Evolutionary conservation across 1,140 invertebrate species (phyloP).

Genomic region (Conus betulinus): DNA sequence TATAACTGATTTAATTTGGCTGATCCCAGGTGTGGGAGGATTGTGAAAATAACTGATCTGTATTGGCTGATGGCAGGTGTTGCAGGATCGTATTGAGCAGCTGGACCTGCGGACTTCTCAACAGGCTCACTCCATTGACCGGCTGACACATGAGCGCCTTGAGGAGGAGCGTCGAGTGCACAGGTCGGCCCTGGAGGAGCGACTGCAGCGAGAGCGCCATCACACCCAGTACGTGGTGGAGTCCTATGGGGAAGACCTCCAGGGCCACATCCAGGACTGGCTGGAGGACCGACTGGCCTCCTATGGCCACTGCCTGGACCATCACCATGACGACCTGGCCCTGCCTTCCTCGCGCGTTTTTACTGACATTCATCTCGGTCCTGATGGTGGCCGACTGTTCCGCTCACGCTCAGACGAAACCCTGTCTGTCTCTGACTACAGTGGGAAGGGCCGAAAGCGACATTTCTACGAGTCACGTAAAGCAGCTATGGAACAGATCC

Average conservation of each 20-base stretch:
- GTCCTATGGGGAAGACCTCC: constrained; percentile 49
- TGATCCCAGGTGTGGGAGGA: too few species aligned
- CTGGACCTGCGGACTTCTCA: constrained; percentile 87
- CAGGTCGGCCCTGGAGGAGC: constrained; percentile 53
- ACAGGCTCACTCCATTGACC: constrained; percentile 79
- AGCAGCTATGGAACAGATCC: constrained; percentile 68
- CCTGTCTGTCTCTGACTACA: constrained; percentile 72
- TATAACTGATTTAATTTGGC: too few species aligned
- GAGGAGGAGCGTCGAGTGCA: constrained; percentile 59
- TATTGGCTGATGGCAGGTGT: constrained; percentile 65
- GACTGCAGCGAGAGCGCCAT: constrained; percentile 54
- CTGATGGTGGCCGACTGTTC: constrained; percentile 66
- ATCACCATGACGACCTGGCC: constrained; percentile 71
- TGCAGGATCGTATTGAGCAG: constrained; percentile 87
- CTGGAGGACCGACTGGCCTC: constrained; percentile 63
- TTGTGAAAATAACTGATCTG: too few species aligned
- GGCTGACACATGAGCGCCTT: constrained; percentile 61
- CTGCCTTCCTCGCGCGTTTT: constrained; percentile 67
- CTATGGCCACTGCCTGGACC: constrained; percentile 67
- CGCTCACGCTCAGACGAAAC: constrained; percentile 74
- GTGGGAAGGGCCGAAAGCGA: constrained; percentile 65
- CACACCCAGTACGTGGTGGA: constrained; percentile 45
- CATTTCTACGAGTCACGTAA: constrained; percentile 69
- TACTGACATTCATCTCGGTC: constrained; percentile 61
- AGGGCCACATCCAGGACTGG: constrained; percentile 64